Conservation (phyloP, 2,888 invertebrate genomes). For the Calameuta idolon region DNA sequence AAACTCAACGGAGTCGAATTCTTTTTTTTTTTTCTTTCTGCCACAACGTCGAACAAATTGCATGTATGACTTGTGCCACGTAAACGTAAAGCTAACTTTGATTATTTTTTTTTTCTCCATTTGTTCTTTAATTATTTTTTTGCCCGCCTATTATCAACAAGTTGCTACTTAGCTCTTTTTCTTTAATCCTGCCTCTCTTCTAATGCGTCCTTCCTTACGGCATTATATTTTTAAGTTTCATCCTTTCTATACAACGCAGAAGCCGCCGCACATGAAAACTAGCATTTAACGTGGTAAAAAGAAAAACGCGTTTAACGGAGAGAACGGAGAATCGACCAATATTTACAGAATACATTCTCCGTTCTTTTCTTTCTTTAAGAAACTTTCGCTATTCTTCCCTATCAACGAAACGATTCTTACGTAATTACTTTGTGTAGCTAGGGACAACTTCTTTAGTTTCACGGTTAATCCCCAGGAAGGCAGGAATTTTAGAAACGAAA, state of each 20-base stretch:
- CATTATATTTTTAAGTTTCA: conserved; percentile 11
- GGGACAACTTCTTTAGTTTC: not conserved
- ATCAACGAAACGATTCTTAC: not conserved
- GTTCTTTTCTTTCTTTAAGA: not conserved
- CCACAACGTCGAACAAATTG: conserved; percentile 18
- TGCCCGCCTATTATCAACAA: not conserved
- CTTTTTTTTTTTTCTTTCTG: not conserved
- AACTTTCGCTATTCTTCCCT: conserved; percentile 5
- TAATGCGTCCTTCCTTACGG: conserved; percentile 12
- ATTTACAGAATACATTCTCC: conserved; percentile 54
- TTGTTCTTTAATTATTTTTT: not conserved
- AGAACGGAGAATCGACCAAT: conserved; percentile 51
- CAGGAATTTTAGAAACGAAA: not conserved
- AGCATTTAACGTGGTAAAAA: conserved; percentile 7
- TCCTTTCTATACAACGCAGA: conserved; percentile 5
- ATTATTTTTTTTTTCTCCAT: conserved; percentile 30
- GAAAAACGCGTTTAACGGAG: conserved; percentile 30
- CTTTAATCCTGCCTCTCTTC: conserved; percentile 17
- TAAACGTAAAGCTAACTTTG: conserved; percentile 48
- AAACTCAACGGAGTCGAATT: not conserved
- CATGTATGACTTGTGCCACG: conserved; percentile 41
- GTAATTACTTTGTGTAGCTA: not conserved
- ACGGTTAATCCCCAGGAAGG: not conserved
- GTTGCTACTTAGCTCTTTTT: conserved; percentile 9
- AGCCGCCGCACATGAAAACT: conserved; percentile 26